Percentiles rank a stretch among this genome's conserved stretches.
These are phyloP conservation scores for Diplazon laetatorius DNA, from an alignment of 2,888 invertebrate genomes.

Conservation along the genomic window DNA sequence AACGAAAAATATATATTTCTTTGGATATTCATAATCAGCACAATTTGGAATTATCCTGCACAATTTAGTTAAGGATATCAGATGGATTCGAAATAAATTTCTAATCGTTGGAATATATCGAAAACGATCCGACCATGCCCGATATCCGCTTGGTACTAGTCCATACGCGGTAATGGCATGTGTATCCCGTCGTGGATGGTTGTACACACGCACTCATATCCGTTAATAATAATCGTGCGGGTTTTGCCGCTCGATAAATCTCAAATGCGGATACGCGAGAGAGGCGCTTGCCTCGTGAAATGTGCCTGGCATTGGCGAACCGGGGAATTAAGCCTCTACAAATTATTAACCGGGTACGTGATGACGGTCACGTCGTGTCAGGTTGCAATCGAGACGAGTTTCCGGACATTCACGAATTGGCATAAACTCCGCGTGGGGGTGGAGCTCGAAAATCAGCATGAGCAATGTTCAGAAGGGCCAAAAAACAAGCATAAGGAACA, in stretches of 20 bases:
- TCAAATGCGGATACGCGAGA: constrained; percentile 25
- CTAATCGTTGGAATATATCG: not conserved
- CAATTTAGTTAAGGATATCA: too few species aligned
- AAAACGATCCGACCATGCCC: not conserved
- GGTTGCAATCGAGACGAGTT: constrained; percentile 39
- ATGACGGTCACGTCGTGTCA: constrained; percentile 32
- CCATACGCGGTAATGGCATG: not conserved
- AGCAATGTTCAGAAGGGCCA: constrained; percentile 12
- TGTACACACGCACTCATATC: constrained; percentile 24
- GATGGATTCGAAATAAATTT: too few species aligned
- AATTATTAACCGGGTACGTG: constrained; percentile 51
- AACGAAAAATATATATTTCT: too few species aligned
- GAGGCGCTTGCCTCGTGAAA: constrained; percentile 14
- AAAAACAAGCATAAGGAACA: constrained; percentile 1
- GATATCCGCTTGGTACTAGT: not conserved
- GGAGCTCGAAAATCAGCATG: not conserved
- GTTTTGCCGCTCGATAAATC: constrained; percentile 55
- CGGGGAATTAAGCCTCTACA: constrained; percentile 51
- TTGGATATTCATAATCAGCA: too few species aligned
- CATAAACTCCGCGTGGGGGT: constrained; percentile 28
- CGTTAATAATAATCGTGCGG: constrained; percentile 32
- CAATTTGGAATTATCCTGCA: too few species aligned
- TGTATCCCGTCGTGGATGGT: not conserved
- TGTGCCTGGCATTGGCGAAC: constrained; percentile 27
- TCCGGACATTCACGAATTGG: not conserved